Evolutionary conservation across 2,113 vertebrate species (phyloP).

Genomic region (Callorhinus ursinus): DNA sequence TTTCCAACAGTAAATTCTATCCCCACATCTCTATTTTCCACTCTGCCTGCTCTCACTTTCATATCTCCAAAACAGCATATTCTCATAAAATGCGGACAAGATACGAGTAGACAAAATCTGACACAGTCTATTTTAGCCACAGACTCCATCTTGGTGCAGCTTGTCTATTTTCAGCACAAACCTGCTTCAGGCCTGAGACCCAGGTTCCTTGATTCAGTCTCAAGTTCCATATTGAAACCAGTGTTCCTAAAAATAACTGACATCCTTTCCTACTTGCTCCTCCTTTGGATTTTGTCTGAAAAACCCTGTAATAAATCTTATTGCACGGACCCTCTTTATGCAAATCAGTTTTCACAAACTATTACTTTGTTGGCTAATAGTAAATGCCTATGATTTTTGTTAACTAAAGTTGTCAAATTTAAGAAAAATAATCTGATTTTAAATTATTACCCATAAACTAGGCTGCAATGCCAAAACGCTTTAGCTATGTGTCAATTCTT

Average conservation of each 20-base stretch:
- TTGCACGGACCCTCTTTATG: not conserved
- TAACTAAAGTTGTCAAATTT: not conserved
- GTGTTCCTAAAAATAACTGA: slow-evolving; percentile 61
- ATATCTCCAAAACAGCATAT: not conserved
- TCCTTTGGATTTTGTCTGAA: not conserved
- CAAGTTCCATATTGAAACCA: slow-evolving; percentile 32
- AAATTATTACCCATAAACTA: not conserved
- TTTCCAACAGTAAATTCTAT: not conserved
- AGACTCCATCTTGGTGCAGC: not conserved
- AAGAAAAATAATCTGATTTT: not conserved
- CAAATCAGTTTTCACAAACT: not conserved
- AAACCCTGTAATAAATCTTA: not conserved
- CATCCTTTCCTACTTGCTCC: slow-evolving; percentile 8
- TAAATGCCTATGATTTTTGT: not conserved
- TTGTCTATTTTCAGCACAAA: slow-evolving; percentile 52
- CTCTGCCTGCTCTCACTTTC: not conserved
- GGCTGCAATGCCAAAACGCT: not conserved
- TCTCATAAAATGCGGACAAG: not conserved
- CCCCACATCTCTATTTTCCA: not conserved
- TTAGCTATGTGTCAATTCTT: not conserved
- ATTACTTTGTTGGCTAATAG: not conserved
- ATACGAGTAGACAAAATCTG: not conserved
- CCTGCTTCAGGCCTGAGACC: not conserved
- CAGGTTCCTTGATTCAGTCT: slow-evolving; percentile 26
- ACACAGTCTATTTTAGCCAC: not conserved